Evolutionary conservation across 2,797 vertebrate species (phyloP).

Genomic region (Lateolabrax maculatus): DNA sequence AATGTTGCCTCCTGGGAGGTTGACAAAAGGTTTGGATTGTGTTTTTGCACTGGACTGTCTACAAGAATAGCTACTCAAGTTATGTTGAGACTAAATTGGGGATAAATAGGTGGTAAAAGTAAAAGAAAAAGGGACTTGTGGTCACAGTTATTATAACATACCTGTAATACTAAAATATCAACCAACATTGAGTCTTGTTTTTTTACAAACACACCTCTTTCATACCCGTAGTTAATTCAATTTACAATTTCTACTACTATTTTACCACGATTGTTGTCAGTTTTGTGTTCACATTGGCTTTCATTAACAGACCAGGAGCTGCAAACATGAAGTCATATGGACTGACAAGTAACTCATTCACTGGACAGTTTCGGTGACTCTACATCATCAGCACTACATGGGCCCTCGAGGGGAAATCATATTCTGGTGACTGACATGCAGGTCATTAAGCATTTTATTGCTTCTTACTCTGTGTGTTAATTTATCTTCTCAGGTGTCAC

Average conservation of each 20-base stretch:
- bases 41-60: conserved; percentile 33
- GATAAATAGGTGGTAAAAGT: background rate
- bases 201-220: background rate
- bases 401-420: background rate
- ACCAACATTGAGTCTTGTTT: background rate
- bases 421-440: background rate
- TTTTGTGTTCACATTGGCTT: background rate
- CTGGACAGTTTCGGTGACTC: too few relatives aligned
- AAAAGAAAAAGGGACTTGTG: background rate
- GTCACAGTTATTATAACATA: background rate
- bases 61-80: conserved; percentile 26
- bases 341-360: conserved; percentile 11
- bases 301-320: background rate
- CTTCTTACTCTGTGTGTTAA: background rate
- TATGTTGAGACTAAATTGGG: background rate
- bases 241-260: background rate
- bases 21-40: conserved; percentile 45
- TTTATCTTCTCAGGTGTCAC: background rate
- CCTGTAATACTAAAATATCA: background rate
- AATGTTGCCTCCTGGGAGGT: conserved; percentile 35
- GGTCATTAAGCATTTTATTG: background rate
- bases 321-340: background rate
- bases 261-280: too few relatives aligned
- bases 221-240: background rate
- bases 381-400: background rate